These are phyloP conservation scores for Hemaris fuciformis DNA, from an alignment of 2,888 invertebrate genomes.

Conservation along the genomic window DNA sequence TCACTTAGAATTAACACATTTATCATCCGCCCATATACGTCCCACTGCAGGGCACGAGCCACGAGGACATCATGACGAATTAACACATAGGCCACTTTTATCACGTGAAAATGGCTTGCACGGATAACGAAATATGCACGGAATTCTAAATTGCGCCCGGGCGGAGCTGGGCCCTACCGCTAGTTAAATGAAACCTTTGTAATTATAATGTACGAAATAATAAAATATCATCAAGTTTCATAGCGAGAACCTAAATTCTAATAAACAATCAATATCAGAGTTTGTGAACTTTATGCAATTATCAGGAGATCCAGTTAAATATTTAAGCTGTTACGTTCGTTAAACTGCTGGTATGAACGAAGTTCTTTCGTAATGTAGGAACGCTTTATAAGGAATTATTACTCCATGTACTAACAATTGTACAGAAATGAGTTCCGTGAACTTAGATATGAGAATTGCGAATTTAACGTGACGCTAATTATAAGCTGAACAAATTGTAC, in stretches of 20 bases:
- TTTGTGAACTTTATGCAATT: constrained; percentile 35
- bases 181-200: too few relatives aligned
- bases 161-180: too few relatives aligned
- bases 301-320: constrained; percentile 37
- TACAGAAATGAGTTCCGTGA: neutral
- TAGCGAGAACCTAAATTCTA: constrained; percentile 19
- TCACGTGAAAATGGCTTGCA: too few relatives aligned
- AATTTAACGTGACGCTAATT: neutral
- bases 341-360: neutral
- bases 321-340: constrained; percentile 6
- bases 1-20: too few relatives aligned
- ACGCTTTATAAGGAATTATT: neutral
- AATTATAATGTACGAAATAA: too few relatives aligned
- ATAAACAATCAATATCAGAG: constrained; percentile 34
- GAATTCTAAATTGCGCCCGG: too few relatives aligned
- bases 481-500: too few relatives aligned
- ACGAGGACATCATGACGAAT: too few relatives aligned
- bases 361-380: neutral
- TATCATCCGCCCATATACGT: too few relatives aligned
- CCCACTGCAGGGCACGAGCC: too few relatives aligned
- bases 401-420: neutral
- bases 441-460: neutral
- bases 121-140: too few relatives aligned
- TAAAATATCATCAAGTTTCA: constrained; percentile 13
- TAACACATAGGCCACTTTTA: too few relatives aligned